A percentile compares a stretch with the other conserved stretches of the same genome.
These are phyloP conservation scores for Platysteira castanea DNA, from an alignment of 2,113 vertebrate species.

Conservation along the genomic window DNA sequence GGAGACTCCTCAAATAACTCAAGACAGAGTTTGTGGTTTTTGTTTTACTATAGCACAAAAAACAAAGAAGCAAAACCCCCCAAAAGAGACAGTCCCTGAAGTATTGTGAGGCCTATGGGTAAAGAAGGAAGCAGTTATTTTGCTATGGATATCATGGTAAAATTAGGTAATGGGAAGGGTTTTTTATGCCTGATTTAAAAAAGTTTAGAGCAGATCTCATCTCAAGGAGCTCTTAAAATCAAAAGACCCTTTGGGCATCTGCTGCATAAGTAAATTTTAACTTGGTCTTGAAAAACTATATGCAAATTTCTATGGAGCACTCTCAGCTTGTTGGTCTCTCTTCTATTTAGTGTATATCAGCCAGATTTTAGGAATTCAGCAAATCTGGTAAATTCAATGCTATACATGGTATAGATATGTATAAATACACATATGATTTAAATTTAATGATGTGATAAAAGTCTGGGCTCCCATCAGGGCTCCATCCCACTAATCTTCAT, in stretches of 20 bases:
- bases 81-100: fast-evolving
- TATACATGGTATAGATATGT: not conserved
- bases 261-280: not conserved
- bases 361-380: not conserved
- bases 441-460: not conserved
- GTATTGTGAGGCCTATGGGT: not conserved
- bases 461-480: not conserved
- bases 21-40: not conserved
- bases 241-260: not conserved
- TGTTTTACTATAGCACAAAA: not conserved
- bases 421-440: not conserved
- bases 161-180: not conserved
- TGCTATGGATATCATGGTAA: not conserved
- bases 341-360: not conserved
- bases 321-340: not conserved
- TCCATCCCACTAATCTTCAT: not conserved
- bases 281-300: not conserved
- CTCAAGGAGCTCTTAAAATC: not conserved
- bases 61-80: not conserved
- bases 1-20: not conserved
- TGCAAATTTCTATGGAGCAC: not conserved
- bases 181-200: not conserved
- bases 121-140: not conserved
- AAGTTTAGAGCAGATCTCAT: not conserved
- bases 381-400: not conserved